phyloP scores from a whole-genome alignment of 2,888 invertebrate species.

The Seladonia tumulorum region DNA sequence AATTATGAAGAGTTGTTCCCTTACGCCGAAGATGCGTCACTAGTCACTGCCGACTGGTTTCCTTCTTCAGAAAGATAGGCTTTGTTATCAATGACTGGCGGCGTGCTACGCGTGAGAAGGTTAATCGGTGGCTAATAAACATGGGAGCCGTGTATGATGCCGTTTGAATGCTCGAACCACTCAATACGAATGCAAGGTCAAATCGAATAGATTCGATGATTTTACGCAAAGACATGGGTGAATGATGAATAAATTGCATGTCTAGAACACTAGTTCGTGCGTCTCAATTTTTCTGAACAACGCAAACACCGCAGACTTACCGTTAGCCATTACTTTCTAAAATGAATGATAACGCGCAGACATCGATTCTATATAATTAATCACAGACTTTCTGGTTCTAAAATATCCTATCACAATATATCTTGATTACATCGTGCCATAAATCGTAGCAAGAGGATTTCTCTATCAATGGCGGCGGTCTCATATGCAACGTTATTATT shows the following conservation, averaged over 20 bases:
- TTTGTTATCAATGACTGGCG: slow-evolving; percentile 39
- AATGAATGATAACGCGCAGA: not conserved
- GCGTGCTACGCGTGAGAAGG: slow-evolving; percentile 36
- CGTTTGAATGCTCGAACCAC: slow-evolving; percentile 42
- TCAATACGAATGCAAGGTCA: slow-evolving; percentile 61
- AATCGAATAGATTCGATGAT: slow-evolving; percentile 29
- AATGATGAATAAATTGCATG: not conserved
- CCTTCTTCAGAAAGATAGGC: slow-evolving; percentile 6
- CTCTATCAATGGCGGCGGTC: not conserved
- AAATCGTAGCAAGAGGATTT: not conserved
- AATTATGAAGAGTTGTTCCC: not conserved
- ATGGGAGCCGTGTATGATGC: slow-evolving; percentile 42
- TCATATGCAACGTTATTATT: not conserved
- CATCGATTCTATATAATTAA: not conserved
- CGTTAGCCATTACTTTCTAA: not conserved
- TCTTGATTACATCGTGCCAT: not conserved
- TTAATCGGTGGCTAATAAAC: slow-evolving; percentile 57
- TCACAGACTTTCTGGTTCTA: not conserved
- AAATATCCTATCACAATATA: not conserved
- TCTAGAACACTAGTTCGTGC: not conserved
- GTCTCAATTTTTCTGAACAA: not conserved
- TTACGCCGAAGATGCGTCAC: not conserved
- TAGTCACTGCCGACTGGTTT: not conserved
- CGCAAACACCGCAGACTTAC: not conserved
- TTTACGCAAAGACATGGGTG: slow-evolving; percentile 20